Base-by-base conservation (phyloP, 2,888 invertebrate species). In the Aphidius colemani region DNA sequence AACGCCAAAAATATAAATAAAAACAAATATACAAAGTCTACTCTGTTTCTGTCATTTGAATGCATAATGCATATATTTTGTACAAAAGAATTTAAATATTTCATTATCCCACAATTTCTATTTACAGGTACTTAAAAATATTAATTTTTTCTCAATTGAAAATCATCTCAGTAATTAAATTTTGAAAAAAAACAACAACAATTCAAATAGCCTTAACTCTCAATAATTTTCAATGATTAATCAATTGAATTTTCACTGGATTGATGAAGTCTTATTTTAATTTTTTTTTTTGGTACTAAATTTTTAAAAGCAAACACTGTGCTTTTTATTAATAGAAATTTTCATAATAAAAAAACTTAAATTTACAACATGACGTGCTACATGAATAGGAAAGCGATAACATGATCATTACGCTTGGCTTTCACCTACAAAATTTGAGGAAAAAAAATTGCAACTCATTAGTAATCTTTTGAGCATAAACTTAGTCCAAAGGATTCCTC, bases 341-440 rank as follows among this genome's bases (percentile, higher is more conserved):
- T 18, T 18, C 1, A 18, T 46, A 41, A 46, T 11, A 39, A 46
- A 10, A 57, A 45, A 57, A 57, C 45, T 57, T 57, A 39, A 45
- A 39, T 57, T 57, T 13, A 43, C 43, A 13, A 45, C 30, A 10
- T 72, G 74, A 72, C 78, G 79, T 77, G 80, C 74, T 76, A 80
- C 78, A 75, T 82, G 76, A 77, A 76, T 78, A 76, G 81, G 81
- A 82, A 80, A 81, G 79, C 78, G 81, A 81, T 82, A 82, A 81
- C 79, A 75, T 70, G 73, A 76, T 78, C 79, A 76, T 81, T 81
- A 80, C 78, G 76, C 76, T 67, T 69, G 48, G 53, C 48, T 66
- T 39, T 65, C 13, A 30, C 30, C 30, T 30, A 30, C 5, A 30
- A 30, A 30, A 30, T 30, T 30, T 18, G 13, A 18, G 2, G 13